phyloP scores from a whole-genome alignment of 2,113 vertebrate species.

The Pterophyllum scalare region DNA sequence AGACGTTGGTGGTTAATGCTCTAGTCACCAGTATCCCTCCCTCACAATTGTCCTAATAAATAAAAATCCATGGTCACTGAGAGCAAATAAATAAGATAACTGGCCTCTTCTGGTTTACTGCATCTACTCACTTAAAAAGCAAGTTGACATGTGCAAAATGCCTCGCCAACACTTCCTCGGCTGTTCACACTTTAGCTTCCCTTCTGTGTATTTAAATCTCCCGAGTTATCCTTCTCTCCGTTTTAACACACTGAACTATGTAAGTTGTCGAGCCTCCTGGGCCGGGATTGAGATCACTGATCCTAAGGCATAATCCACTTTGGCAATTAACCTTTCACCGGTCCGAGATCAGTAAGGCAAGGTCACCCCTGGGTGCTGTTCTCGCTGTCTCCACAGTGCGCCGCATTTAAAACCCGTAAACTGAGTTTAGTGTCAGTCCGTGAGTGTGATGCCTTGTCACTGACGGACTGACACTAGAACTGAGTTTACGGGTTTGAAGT shows the following conservation, averaged over 20 bases:
- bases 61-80: not conserved
- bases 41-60: not conserved
- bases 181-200: slow-evolving; percentile 19
- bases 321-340: slow-evolving; percentile 81
- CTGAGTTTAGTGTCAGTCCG: slow-evolving; percentile 51
- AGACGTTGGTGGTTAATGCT: not conserved
- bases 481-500: slow-evolving; percentile 55
- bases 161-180: slow-evolving; percentile 41
- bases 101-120: not conserved
- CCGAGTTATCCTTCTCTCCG: slow-evolving; percentile 1
- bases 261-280: slow-evolving; percentile 45
- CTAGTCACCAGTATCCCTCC: not conserved
- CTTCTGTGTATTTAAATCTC: not conserved
- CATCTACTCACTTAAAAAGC: slow-evolving; percentile 11
- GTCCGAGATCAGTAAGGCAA: slow-evolving; percentile 78
- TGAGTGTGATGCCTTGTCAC: slow-evolving; percentile 45
- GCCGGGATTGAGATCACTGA: slow-evolving; percentile 75
- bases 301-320: slow-evolving; percentile 82
- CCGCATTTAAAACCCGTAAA: slow-evolving; percentile 57
- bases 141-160: slow-evolving; percentile 2
- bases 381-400: slow-evolving; percentile 66
- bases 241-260: slow-evolving; percentile 61
- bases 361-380: slow-evolving; percentile 80
- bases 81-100: not conserved
- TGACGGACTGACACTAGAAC: slow-evolving; percentile 49